A percentile compares a stretch with the other conserved stretches of the same genome.
phyloP scores from a whole-genome alignment of 2,113 vertebrate species.

The Nannobrachium achirus region DNA sequence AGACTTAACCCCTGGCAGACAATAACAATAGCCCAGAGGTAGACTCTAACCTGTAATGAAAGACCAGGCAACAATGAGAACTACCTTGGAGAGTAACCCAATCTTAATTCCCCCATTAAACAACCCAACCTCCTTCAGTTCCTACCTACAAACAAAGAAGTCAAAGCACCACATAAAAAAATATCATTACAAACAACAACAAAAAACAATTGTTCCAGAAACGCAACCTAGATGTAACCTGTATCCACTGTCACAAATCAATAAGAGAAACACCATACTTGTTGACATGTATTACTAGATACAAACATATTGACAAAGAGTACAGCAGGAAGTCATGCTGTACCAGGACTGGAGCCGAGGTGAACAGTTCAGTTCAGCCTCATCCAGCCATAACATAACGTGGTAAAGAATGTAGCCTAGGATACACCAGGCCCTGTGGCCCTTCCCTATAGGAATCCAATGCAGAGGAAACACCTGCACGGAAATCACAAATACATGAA shows the following conservation, averaged over 20 bases:
- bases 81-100: conserved; percentile 89
- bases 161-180: conserved; percentile 28
- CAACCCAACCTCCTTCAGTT: conserved; percentile 86
- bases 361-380: conserved; percentile 52
- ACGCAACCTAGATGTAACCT: background rate
- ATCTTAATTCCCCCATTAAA: conserved; percentile 92
- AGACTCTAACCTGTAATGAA: conserved; percentile 94
- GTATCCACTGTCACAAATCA: conserved; percentile 1
- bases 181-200: conserved; percentile 16
- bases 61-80: conserved; percentile 90
- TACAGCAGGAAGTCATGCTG: conserved; percentile 38
- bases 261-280: background rate
- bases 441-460: conserved; percentile 51
- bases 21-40: conserved; percentile 84
- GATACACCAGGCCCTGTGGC: conserved; percentile 14
- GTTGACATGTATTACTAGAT: conserved; percentile 5
- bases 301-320: conserved; percentile 39
- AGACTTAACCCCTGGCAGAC: conserved; percentile 80
- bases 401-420: conserved; percentile 58
- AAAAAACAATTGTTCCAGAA: conserved; percentile 15
- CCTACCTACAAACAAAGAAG: conserved; percentile 79
- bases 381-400: conserved; percentile 63
- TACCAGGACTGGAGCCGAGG: conserved; percentile 29
- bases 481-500: background rate
- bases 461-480: conserved; percentile 84